Percentiles rank a stretch among this genome's conserved stretches.
Conservation (phyloP, 2,113 vertebrate genomes). For the Gasterosteus aculeatus region DNA sequence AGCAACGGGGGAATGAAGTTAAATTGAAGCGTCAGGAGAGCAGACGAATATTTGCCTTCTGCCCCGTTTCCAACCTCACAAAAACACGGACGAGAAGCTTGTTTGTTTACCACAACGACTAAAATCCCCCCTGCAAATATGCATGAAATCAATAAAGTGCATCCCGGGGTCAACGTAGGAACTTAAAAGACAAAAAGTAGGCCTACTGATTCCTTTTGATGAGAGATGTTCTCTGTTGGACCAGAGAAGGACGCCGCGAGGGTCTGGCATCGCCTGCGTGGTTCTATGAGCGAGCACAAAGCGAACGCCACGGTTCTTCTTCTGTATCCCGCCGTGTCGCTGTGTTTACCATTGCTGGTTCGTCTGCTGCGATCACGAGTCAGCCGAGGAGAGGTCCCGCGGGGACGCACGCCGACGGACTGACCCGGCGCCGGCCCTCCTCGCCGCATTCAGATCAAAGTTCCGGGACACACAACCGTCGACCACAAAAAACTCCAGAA, state of each 20-base stretch:
- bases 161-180: slow-evolving; percentile 6
- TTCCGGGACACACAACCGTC: slow-evolving; percentile 22
- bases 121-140: slow-evolving; percentile 23
- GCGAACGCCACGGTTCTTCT: slow-evolving; percentile 72
- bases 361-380: slow-evolving; percentile 58
- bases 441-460: slow-evolving; percentile 58
- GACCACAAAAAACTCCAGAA: slow-evolving; percentile 37
- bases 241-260: slow-evolving; percentile 56
- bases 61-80: slow-evolving; percentile 33
- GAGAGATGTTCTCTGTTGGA: slow-evolving; percentile 58
- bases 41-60: slow-evolving; percentile 57
- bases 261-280: slow-evolving; percentile 69
- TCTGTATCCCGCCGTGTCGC: slow-evolving; percentile 58
- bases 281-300: slow-evolving; percentile 66
- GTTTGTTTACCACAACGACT: slow-evolving; percentile 40
- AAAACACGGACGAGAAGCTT: slow-evolving; percentile 39
- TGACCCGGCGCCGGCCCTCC: slow-evolving; percentile 25
- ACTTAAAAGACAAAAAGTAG: not conserved
- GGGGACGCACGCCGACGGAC: slow-evolving; percentile 64
- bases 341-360: slow-evolving; percentile 62
- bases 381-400: slow-evolving; percentile 64
- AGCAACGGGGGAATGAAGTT: slow-evolving; percentile 26
- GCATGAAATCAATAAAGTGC: slow-evolving; percentile 23
- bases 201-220: not conserved
- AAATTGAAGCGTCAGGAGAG: slow-evolving; percentile 20